Evolutionary conservation across 2,797 vertebrate species (phyloP).

Genomic region (Rhinella marina): DNA sequence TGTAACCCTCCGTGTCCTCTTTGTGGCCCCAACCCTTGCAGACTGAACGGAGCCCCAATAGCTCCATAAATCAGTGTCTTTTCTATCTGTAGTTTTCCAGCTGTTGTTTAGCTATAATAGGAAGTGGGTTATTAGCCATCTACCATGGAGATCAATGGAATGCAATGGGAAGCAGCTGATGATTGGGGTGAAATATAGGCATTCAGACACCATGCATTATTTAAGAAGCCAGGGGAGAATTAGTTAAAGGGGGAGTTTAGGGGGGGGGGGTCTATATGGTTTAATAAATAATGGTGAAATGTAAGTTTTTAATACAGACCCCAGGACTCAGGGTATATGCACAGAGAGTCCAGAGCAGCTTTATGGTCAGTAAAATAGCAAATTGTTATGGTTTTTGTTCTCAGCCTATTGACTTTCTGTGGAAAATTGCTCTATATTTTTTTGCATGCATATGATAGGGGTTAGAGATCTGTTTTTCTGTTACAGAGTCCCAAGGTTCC

Average conservation of each 20-base stretch:
- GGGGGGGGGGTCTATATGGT: neutral
- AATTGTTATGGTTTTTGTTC: no score
- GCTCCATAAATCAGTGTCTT: slow-evolving; percentile 14
- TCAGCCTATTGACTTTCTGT: no score
- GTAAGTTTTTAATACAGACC: neutral
- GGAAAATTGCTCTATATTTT: no score
- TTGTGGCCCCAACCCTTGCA: neutral
- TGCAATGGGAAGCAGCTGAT: neutral
- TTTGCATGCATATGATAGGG: neutral
- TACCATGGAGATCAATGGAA: slow-evolving; percentile 33
- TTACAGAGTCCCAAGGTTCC: neutral
- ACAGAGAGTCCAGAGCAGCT: no score
- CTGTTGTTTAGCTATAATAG: slow-evolving; percentile 20
- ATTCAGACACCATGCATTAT: neutral
- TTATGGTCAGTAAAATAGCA: no score
- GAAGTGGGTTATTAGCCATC: neutral
- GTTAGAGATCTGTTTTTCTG: neutral
- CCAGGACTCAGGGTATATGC: neutral
- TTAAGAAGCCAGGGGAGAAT: neutral
- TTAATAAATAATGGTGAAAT: neutral
- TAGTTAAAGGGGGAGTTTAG: neutral
- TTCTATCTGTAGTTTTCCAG: slow-evolving; percentile 17
- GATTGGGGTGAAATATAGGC: neutral
- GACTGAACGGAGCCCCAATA: slow-evolving; percentile 14
- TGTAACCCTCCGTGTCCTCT: slow-evolving; percentile 1